Evolutionary conservation across 2,797 vertebrate species (phyloP), one percentile per base, ranked within the genome.

Genomic region (Sebastes diploproa): DNA sequence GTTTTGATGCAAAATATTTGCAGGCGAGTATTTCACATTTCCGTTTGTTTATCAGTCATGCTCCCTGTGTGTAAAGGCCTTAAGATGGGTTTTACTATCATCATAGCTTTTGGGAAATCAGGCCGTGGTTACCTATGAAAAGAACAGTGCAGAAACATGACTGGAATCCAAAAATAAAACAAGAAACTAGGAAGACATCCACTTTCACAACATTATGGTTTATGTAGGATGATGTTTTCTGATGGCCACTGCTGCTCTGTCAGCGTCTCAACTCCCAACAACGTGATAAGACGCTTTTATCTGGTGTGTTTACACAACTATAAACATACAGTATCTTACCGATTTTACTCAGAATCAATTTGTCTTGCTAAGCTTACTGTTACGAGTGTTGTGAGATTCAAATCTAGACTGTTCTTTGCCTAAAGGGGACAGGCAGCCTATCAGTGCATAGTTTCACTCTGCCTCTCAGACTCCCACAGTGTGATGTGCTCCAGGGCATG

Each of bases 371-470:
- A 79, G 54, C 80, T 78, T 75, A 78, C 73, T 79, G 86, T 88
- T 86, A 64, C 10, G 23, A 83, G 54, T 54, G 77, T 56, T 63
- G 72, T 32, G 29, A 78, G 88, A 91, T 86, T 85, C 64, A 81
- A 58, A 89, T 91, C 77, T 83, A 2, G 58, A 84, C 78, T 34
- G 58, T 56, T 86, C 75, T 83, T 74, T 82, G 78, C 91, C 92
- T 76, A 0, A 63, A 91, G 91, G 93, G 71, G 91, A 92, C 88
- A 86, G 70, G 82, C 82, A 84, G 75, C 81, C 80, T 69, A 80
- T 90, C 87, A 86, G 77, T 80, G 82, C 91, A 92, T 90, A 87
- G 83, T 91, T 94, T 93, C 91, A 86, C 83, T 81, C 63, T 80
- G 80, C 71, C 83, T 89, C 81, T 87, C 71, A 69, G 80, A 88